phyloP scores from a whole-genome alignment of 2,797 vertebrate species.

The Glyptemys insculpta region DNA sequence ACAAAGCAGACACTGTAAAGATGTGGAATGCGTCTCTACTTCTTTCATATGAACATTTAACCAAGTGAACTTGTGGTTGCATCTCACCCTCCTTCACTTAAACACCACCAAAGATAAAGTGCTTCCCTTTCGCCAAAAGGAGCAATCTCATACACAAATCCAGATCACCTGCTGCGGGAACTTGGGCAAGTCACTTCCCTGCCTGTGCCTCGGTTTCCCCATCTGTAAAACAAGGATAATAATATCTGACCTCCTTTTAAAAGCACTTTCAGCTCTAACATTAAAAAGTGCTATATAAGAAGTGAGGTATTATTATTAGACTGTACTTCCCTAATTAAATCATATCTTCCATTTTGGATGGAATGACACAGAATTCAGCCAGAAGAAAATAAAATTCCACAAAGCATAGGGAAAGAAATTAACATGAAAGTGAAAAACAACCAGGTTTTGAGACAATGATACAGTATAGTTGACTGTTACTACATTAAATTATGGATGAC shows the following conservation, averaged over 20 bases:
- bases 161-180: not conserved
- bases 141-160: not conserved
- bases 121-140: not conserved
- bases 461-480: not conserved
- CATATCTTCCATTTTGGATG: not conserved
- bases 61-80: not conserved
- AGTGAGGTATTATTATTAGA: not conserved
- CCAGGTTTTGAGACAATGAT: not conserved
- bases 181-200: not conserved
- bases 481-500: not conserved
- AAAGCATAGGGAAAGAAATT: slow-evolving; percentile 17
- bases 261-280: not conserved
- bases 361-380: not conserved
- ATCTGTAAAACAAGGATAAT: not conserved
- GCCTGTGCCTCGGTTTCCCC: not conserved
- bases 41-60: not conserved
- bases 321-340: not conserved
- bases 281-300: not conserved
- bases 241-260: not conserved
- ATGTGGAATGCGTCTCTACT: not conserved
- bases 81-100: not conserved
- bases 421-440: rapidly evolving
- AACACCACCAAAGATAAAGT: not conserved
- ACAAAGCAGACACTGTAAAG: not conserved
- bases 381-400: slow-evolving; percentile 5